Evolutionary conservation across 2,888 invertebrate genomes (phyloP).

Genomic region (Idaea biselata): DNA sequence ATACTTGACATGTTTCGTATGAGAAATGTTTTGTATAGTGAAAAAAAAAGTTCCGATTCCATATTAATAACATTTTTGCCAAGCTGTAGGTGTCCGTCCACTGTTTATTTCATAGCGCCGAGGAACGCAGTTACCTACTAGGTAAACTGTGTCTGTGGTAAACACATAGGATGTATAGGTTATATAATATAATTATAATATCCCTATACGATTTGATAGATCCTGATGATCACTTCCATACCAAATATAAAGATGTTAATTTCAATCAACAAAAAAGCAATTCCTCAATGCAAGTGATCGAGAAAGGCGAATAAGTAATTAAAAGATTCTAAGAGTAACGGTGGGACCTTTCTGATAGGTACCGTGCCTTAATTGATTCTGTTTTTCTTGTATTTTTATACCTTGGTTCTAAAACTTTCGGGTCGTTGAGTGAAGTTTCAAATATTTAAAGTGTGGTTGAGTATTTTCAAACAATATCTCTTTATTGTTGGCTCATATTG

Average conservation of each 20-base stretch:
- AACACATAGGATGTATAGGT: too few relatives aligned
- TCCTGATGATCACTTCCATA: neutral
- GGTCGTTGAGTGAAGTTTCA: neutral
- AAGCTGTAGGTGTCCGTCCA: too few relatives aligned
- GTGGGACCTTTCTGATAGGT: constrained; percentile 48
- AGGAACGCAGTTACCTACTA: too few relatives aligned
- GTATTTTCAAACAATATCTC: neutral
- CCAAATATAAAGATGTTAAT: constrained; percentile 37
- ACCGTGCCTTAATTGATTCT: constrained; percentile 74
- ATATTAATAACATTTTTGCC: too few relatives aligned
- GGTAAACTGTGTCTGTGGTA: too few relatives aligned
- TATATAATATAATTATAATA: too few relatives aligned
- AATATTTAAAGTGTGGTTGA: neutral
- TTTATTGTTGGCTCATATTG: neutral
- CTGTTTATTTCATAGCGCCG: too few relatives aligned
- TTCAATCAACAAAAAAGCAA: constrained; percentile 42
- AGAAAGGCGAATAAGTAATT: constrained; percentile 59
- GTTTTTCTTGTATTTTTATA: constrained; percentile 37
- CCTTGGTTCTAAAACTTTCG: neutral
- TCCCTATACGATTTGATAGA: too few relatives aligned
- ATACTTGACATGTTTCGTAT: too few relatives aligned
- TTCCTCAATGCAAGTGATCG: constrained; percentile 56
- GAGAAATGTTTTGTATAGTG: too few relatives aligned
- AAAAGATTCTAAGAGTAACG: constrained; percentile 52
- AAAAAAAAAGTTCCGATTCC: too few relatives aligned